Evolutionary conservation across 2,113 vertebrate species (phyloP), one percentile per base, ranked within the genome.

Genomic region (Atherinomorus stipes): DNA sequence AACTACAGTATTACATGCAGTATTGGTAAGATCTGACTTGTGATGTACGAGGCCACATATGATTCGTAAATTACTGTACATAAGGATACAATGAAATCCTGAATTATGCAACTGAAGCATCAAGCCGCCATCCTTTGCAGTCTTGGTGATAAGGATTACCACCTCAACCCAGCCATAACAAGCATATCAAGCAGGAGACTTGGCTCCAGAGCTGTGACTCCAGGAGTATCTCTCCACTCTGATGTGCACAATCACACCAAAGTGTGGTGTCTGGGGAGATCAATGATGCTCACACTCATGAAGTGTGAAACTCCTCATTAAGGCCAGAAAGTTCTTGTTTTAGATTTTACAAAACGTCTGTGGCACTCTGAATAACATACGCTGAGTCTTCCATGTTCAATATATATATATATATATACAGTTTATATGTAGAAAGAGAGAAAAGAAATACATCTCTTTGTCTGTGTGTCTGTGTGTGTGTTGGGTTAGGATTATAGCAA

Each of bases 231-330:
- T 71, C 80, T 74, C 52, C 58, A 77, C 87, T 85, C 64, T 78
- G 86, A 90, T 88, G 81, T 88, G 67, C 65, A 52, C 44, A 65
- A 85, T 89, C 88, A 88, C 71, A 87, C 68, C 68, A 37, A 74
- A 71, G 83, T 63, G 67, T 62, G 74, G 78, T 83, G 70, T 78
- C 47, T 68, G 79, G 19, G 13, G 45, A 91, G 75, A 86, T 86
- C 81, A 89, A 90, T 85, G 73, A 80, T 19, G 7, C 75, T 81
- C 59, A 31, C 50, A 25, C 58, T 64, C 59, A 37, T 52, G 22
- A 22, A 28, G 56, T 62, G 79, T 65, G 53, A 78, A 73, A 80
- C 62, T 71, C 80, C 88, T 91, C 81, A 86, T 87, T 90, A 90
- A 23, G 80, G 49, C 76, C 68, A 79, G 68, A 86, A 85, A 84